Percentiles rank a stretch among this genome's conserved stretches.
These are phyloP conservation scores for Limanda limanda DNA, from an alignment of 2,113 vertebrate species.

Conservation along the genomic window DNA sequence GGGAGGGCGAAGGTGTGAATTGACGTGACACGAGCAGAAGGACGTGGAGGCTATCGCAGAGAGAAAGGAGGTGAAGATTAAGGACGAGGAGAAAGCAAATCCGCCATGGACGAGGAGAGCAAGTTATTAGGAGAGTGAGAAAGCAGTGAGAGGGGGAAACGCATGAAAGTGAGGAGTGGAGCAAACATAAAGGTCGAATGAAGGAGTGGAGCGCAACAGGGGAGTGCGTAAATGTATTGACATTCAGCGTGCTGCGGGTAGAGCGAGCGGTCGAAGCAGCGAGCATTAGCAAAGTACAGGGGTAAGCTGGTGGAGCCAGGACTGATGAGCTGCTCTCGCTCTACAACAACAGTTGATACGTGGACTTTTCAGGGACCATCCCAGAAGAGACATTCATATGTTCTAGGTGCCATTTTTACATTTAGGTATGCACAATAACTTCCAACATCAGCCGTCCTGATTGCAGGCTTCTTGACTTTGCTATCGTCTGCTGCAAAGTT, in stretches of 20 bases:
- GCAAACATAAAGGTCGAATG: conserved; percentile 49
- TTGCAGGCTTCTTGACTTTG: conserved; percentile 42
- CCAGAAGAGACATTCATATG: neutral
- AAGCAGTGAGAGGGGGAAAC: neutral
- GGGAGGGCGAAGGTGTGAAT: neutral
- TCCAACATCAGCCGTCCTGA: conserved; percentile 48
- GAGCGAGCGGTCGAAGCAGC: conserved; percentile 27
- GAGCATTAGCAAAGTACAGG: conserved; percentile 2
- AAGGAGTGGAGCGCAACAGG: conserved; percentile 22
- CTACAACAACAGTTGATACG: conserved; percentile 4
- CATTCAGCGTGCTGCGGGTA: conserved; percentile 15
- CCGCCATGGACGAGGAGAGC: neutral
- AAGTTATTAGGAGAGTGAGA: neutral
- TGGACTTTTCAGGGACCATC: neutral
- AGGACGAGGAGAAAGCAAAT: conserved; percentile 1
- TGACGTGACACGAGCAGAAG: neutral
- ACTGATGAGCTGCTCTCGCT: neutral
- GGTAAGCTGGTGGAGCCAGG: conserved; percentile 3
- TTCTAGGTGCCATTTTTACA: conserved; percentile 10
- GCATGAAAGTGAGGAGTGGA: neutral
- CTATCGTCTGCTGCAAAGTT: neutral
- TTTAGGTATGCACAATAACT: conserved; percentile 45
- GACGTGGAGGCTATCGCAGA: neutral
- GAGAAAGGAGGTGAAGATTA: conserved; percentile 4
- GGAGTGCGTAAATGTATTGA: conserved; percentile 22